Percentiles rank a stretch among this genome's conserved stretches.
Evolutionary conservation across 37 sponge, comb jelly and placozoan genomes (phyloP).

Genomic region (Crambe crambe): DNA sequence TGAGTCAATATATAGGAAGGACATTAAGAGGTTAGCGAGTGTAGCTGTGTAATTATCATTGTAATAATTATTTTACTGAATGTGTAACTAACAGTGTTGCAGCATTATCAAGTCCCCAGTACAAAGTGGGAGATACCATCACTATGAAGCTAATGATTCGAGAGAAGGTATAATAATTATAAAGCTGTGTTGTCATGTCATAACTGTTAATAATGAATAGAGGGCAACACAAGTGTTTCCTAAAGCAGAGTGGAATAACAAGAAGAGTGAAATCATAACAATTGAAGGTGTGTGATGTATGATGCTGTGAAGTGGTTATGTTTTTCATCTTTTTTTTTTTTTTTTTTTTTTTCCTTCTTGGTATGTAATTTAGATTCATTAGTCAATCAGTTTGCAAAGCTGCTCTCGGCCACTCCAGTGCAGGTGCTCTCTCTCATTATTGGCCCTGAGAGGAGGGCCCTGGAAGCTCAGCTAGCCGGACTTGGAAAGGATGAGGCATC

Average conservation of each 20-base stretch:
- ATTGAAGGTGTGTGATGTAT: constrained; percentile 17
- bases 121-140: constrained; percentile 63
- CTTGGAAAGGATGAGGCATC: constrained; percentile 54
- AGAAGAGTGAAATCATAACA: not conserved
- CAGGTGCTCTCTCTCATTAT: constrained; percentile 45
- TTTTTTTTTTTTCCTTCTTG: too few relatives aligned
- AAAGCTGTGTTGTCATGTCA: not conserved
- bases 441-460: constrained; percentile 38
- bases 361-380: constrained; percentile 5
- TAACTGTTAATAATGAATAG: not conserved
- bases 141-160: constrained; percentile 78
- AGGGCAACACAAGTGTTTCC: constrained; percentile 35
- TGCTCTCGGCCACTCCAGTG: constrained; percentile 44
- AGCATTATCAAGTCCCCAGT: constrained; percentile 58
- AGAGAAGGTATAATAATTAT: constrained; percentile 46
- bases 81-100: constrained; percentile 56
- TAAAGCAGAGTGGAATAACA: constrained; percentile 23
- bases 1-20: constrained; percentile 65
- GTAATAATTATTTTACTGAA: not conserved
- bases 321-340: too few relatives aligned
- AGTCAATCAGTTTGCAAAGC: constrained; percentile 51
- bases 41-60: too few relatives aligned
- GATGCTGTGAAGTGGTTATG: too few relatives aligned
- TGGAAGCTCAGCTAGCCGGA: constrained; percentile 31
- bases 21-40: constrained; percentile 71